A percentile compares a stretch with the other conserved stretches of the same genome.
Evolutionary conservation across 64 coral and sea anemone genomes (phyloP).

Genomic region (Hydrozoanthus tunicans): DNA sequence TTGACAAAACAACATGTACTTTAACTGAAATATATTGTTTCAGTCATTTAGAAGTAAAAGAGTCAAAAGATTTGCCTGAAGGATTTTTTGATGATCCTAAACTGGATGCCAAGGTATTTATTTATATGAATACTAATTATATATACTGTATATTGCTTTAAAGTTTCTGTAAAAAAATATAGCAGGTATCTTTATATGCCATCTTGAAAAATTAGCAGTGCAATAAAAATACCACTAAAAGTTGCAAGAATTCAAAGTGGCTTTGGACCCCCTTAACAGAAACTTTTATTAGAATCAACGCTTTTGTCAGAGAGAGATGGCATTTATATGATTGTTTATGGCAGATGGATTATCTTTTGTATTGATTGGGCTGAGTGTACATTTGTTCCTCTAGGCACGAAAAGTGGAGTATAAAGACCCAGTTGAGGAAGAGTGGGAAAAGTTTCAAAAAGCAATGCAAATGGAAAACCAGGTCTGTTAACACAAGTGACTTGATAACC

Average conservation of each 20-base stretch:
- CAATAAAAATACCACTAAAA: too few relatives aligned
- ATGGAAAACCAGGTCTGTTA: slow-evolving; percentile 85
- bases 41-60: slow-evolving; percentile 55
- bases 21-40: neutral
- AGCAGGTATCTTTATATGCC: too few relatives aligned
- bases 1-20: neutral
- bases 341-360: too few relatives aligned
- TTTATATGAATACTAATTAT: neutral
- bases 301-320: too few relatives aligned
- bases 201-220: too few relatives aligned
- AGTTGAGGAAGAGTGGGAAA: slow-evolving; percentile 93
- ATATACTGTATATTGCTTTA: too few relatives aligned
- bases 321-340: too few relatives aligned
- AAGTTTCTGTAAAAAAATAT: too few relatives aligned
- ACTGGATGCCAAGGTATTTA: slow-evolving; percentile 92
- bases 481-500: neutral
- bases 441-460: slow-evolving; percentile 96
- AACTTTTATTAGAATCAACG: too few relatives aligned
- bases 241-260: too few relatives aligned
- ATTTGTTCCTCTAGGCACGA: slow-evolving; percentile 58
- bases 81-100: slow-evolving; percentile 99
- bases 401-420: slow-evolving; percentile 98
- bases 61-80: slow-evolving; percentile 74
- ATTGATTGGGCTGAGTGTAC: too few relatives aligned
- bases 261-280: too few relatives aligned